Evolutionary conservation across 92 coral and sea anemone genomes (phyloP), one percentile per base, ranked within the genome.

Genomic region (Blastomussa wellsi): DNA sequence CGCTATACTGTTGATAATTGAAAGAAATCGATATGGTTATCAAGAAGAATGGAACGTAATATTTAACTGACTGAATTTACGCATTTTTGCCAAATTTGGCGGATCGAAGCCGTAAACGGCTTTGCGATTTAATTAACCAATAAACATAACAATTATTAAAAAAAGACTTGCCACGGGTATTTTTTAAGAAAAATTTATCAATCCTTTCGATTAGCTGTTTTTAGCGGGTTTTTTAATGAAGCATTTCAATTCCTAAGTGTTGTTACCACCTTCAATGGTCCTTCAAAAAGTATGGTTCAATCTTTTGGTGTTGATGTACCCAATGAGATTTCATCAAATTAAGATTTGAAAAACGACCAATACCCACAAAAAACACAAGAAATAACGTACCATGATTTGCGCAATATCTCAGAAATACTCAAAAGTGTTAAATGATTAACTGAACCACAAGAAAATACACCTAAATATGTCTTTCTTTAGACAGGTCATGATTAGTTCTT

Each of bases 371-470:
- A 62, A 62, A 28, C 16, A 62, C 24, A 11, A 26, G 1, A 26
- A n/a, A 33, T 24, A 24, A 57, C 65, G 1, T 0, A 57, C 65
- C 65, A 57, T 22, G n/a, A 8, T 24, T 52, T 33, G 67, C 44
- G 0, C 29, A n/a, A n/a, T 29, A 7, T 44, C 36, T 36, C 5
- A 26, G 16, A 8, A 62, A 62, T 11, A 62, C 35, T 5, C 16
- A 64, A n/a, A 79, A 64, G 5, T 28, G 39, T 10, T 77, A 13
- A 39, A 64, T 79, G 42, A 62, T 41, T 79, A 37, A 77, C 42
- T 7, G 53, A 77, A 55, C 80, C 68, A 37, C n/a, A 41, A n/a
- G 5, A 28, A 74, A 31, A 14, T n/a, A 60, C 35, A 37, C 38
- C 36, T 10, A n/a, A 64, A 60, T n/a, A 24, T 13, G 82, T 22